Evolutionary conservation across 2,113 vertebrate species (phyloP), one percentile per base, ranked within the genome.

Genomic region (Notarius lentiginosus): DNA sequence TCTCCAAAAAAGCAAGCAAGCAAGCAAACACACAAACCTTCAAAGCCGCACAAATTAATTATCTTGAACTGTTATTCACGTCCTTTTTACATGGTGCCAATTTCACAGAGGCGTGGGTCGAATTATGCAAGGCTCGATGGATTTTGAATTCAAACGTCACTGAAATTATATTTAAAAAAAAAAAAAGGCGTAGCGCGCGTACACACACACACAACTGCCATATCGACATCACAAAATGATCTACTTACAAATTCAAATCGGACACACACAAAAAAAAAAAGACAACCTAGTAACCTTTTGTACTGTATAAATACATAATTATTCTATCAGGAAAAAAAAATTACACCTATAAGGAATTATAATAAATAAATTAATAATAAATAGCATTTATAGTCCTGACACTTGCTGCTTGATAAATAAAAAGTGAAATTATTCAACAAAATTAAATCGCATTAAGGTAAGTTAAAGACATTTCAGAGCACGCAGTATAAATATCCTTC

Each of bases 351-450:
- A 20, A 58, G 11, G 76, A 58, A 22, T 5, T 58, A 27, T 30
- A 81, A 61, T 81, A 61, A 61, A 81, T 81, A 60, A 80, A 80
- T 34, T 22, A 17, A 27, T 55, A 27, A 55, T 55, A 56, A 77
- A 77, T 56, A 58, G 11, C 77, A 58, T 34, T 41, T 58, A 79
- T 80, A 53, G 9, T 80, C 12, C 83, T 47, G 49, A 56, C 5
- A 18, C 0, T 53, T 85, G 24, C 58, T 58, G 22, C 8, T 53
- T 6, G 55, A 4, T 34, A 85, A 34, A 65, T 1, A 72, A 34
- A 53, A 27, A 41, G 2, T 10, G 2, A 60, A n/a, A 15, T 11
- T 24, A n/a, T 47, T 5, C 3, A 55, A 22, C 4, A 41, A 41
- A 41, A 4, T 4, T 41, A 41, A 41, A 41, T 41, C 41, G 2